Base-by-base conservation (phyloP, 2,888 invertebrate genomes). In the Drosophila borborema region DNA sequence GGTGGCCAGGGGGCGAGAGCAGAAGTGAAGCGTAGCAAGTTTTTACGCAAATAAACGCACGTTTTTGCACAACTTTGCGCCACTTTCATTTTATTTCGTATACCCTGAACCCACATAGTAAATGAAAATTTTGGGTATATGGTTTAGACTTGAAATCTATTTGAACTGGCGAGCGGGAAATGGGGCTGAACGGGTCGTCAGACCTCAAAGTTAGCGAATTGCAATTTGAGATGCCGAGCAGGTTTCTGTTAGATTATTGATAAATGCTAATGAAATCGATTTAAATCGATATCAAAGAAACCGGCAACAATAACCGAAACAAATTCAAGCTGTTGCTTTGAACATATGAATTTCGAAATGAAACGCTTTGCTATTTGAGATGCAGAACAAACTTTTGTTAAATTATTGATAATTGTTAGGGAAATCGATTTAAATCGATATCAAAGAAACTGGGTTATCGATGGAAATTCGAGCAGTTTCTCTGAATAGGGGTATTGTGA, bases 31-130 rank as follows among this genome's bases (percentile, higher is more conserved):
- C 54, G 53, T 67, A 64, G 74, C 80, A 85, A 85, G 79, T 87
- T 85, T 85, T 81, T 77, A 81, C 80, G 86, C 86, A 85, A 85
- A 85, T 85, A 85, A 85, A 87, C 86, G 88, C 88, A 85, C 85
- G 81, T 81, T 86, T 87, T 87, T 87, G 74, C 83, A 77, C 83
- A 85, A 85, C 74, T 85, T 85, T 82, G 65, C 83, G 80, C 74
- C 77, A 85, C 80, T 82, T 85, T 85, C 68, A 75, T 84, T 84
- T 84, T 82, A 38, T 63, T 36, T 45, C 43, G 43, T 40, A 38
- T 40, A 23, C 23, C 38, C 54, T 23, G 18, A 34, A 8, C 36
- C 51, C 51, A 20, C 51, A 51, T 51, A 14, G 51, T 51, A 51
- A 51, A 51, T 51, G 51, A 10, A 51, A 51, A 51, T 51, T 20